A percentile compares a stretch with the other conserved stretches of the same genome.
Conservation (phyloP, 2,888 invertebrate species). For the Julus scanicus region DNA sequence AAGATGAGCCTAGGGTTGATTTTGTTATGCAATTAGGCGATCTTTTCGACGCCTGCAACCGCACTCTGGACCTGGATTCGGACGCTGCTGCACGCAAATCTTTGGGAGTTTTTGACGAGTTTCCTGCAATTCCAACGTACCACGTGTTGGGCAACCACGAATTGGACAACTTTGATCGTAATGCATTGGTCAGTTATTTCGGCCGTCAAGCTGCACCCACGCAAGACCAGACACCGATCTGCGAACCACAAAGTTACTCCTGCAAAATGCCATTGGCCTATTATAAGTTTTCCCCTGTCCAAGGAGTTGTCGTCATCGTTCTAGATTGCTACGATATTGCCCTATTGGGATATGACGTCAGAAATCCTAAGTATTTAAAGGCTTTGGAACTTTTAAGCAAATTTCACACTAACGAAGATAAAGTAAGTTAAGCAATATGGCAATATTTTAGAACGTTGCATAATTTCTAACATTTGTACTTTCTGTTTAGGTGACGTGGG, state of each 20-base stretch:
- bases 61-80: slow-evolving; percentile 60
- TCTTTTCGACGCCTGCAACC: slow-evolving; percentile 65
- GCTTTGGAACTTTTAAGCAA: slow-evolving; percentile 61
- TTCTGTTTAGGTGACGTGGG: slow-evolving; percentile 61
- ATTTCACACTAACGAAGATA: slow-evolving; percentile 63
- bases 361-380: slow-evolving; percentile 61
- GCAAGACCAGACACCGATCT: too few relatives aligned
- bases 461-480: not conserved
- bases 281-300: slow-evolving; percentile 63
- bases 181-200: slow-evolving; percentile 61
- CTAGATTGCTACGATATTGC: slow-evolving; percentile 66
- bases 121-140: slow-evolving; percentile 59
- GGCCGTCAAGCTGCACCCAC: not conserved
- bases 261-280: slow-evolving; percentile 60
- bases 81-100: slow-evolving; percentile 62
- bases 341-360: slow-evolving; percentile 62
- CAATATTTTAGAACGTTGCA: not conserved
- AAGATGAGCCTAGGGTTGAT: slow-evolving; percentile 59
- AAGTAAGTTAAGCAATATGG: not conserved
- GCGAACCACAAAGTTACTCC: not conserved
- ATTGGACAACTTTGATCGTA: slow-evolving; percentile 65
- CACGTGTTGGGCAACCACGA: slow-evolving; percentile 67
- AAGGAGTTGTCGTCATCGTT: slow-evolving; percentile 63
- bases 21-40: slow-evolving; percentile 67
- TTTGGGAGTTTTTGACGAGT: slow-evolving; percentile 61